phyloP scores from a whole-genome alignment of 2,113 vertebrate species.

The Anarhynchus alexandrinus region DNA sequence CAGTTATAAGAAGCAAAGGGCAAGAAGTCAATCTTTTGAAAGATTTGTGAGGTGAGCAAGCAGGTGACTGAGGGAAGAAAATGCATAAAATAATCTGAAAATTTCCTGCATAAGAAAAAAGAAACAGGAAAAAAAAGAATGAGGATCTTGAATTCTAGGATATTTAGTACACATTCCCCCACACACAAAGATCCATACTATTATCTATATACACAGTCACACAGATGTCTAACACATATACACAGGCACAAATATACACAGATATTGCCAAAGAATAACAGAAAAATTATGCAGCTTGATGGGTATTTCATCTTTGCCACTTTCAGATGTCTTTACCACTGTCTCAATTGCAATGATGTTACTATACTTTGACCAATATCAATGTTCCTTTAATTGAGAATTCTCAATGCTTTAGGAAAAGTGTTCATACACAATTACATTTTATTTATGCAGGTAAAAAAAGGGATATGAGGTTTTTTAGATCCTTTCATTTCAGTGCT shows the following conservation, averaged over 20 bases:
- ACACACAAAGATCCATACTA: background rate
- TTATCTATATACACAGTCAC: background rate
- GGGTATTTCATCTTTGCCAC: background rate
- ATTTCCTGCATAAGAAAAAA: background rate
- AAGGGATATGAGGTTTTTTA: background rate
- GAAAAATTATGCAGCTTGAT: background rate
- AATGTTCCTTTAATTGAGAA: background rate
- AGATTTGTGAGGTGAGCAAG: background rate
- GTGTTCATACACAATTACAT: background rate
- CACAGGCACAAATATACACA: background rate
- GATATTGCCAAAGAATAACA: background rate
- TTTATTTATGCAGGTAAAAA: background rate
- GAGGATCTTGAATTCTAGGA: background rate
- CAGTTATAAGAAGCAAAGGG: background rate
- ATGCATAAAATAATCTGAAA: background rate
- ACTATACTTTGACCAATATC: background rate
- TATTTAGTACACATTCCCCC: background rate
- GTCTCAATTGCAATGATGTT: background rate
- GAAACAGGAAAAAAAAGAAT: background rate
- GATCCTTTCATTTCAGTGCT: background rate
- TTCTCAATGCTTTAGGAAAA: background rate
- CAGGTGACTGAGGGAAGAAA: background rate
- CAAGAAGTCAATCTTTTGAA: background rate
- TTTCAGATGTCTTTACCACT: background rate
- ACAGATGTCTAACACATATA: background rate